Evolutionary conservation across 2,888 invertebrate species (phyloP), one percentile per base, ranked within the genome.

Genomic region (Gisinianus flammeolus): DNA sequence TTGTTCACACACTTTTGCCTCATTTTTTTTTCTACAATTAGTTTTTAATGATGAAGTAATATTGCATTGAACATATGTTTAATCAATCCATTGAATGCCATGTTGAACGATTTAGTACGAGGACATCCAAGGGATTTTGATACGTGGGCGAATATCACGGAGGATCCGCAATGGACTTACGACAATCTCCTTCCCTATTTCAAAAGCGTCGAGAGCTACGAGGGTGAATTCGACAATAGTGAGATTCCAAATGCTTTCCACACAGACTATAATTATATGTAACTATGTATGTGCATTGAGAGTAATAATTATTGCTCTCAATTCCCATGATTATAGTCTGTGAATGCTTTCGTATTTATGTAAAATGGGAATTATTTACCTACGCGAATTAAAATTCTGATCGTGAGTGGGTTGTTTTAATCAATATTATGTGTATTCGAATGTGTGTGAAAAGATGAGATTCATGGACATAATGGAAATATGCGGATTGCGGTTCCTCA

Each of bases 111-210:
- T 62, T 58, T 76, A 56, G 31, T 70, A 19, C 24, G 79, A 30
- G 79, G 79, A n/a, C 79, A 79, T 58, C 76, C 71, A 3, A 70
- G 22, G 31, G 79, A 79, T 54, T 79, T 72, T 62, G 79, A 79
- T 33, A 22, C 12, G 16, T 79, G 79, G 79, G 79, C 79, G 0
- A 77, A 79, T 70, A 66, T 79, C n/a, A 79, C 79, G 30, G 79
- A 70, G 16, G 75, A 79, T 68, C 74, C 58, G 2, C 31, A 24
- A 8, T 79, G 79, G 79, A 79, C 66, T 31, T 77, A 77, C 54
- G 69, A 79, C 28, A 58, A 71, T 1, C 54, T 79, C 12, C 30
- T 77, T 3, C 73, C 73, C 0, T 64, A 77, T 75, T 79, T 79
- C 66, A 79, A 77, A 62, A 74, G 33, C 1, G 35, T 62, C 56